Base-by-base conservation (phyloP, 2,113 vertebrate genomes). In the Mobula birostris region DNA sequence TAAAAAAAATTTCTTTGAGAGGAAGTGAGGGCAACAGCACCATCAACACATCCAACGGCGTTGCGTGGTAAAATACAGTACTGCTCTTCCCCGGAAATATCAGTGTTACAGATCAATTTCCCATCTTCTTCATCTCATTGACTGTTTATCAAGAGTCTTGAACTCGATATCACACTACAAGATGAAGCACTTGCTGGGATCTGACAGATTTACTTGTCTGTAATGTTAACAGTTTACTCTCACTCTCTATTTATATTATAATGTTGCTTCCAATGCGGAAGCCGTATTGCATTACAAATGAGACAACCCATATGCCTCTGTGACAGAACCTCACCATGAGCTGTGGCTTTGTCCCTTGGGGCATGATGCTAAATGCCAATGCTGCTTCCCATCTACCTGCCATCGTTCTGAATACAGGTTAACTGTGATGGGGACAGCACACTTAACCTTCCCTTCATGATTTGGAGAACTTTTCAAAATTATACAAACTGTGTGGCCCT, bases 71-170 rank as follows among this genome's bases (percentile, higher is more conserved):
- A 63, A 92, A 0, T 56, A 36, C 80, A 40, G 3, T 56, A 36
- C 80, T 19, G 7, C 80, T 56, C 32, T 48, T 92, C 3, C 15
- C 66, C 70, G 66, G 21, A 36, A n/a, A 32, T 61, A 63, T n/a
- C 68, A 90, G n/a, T 90, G 63, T 4, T 29, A 66, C 61, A 66
- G 61, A 90, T 90, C 87, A 92, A 72, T 48, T 72, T 15, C 68
- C 72, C 32, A 92, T 72, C 36, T 91, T 83, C 80, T 92, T 92
- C 36, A 72, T 92, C 17, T 92, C 32, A 92, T 92, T 92, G 63
- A 92, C 8, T 40, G 7, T 70, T 92, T 19, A 92, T 92, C 32
- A 92, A 92, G 32, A 92, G 17, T 92, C 32, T 90, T 92, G 19
- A 72, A 92, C 66, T 92, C 19, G 19, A 72, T 92, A 19, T 48